Conservation (phyloP, 2,888 invertebrate species). For the Trissoscelio sp. region DNA sequence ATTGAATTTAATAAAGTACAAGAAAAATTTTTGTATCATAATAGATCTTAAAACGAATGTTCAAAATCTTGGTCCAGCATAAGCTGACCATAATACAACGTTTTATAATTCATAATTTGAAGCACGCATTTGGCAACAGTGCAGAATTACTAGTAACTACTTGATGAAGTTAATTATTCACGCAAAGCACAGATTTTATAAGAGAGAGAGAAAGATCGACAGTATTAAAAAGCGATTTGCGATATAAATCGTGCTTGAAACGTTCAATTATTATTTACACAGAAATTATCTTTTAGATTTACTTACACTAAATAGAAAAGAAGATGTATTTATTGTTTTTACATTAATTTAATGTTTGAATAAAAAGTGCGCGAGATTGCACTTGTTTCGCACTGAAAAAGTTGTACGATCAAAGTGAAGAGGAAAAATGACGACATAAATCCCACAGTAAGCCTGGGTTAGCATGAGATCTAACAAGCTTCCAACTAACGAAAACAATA, state of each 20-base stretch:
- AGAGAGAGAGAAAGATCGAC: conserved; percentile 11
- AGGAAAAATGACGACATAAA: conserved; percentile 19
- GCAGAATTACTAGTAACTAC: conserved; percentile 47
- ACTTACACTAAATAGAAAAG: neutral
- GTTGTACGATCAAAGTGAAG: neutral
- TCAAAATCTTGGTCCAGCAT: conserved; percentile 27
- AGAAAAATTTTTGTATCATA: neutral
- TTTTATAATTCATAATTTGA: conserved; percentile 42
- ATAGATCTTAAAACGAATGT: neutral
- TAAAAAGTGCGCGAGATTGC: neutral
- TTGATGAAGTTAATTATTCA: conserved; percentile 49
- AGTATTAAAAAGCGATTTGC: conserved; percentile 43
- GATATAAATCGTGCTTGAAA: conserved; percentile 19
- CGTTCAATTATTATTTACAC: conserved; percentile 31
- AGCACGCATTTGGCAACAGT: conserved; percentile 49
- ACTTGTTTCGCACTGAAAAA: neutral
- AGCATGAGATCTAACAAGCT: conserved; percentile 68
- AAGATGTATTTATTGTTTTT: conserved; percentile 14
- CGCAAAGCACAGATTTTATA: conserved; percentile 43
- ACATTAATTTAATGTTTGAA: too few relatives aligned
- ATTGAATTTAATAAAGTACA: neutral
- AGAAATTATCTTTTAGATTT: conserved; percentile 1
- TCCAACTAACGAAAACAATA: conserved; percentile 57
- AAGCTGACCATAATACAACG: conserved; percentile 10
- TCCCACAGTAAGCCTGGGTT: conserved; percentile 47